Evolutionary conservation across 2,113 vertebrate species (phyloP), one percentile per base, ranked within the genome.

Genomic region (Thryonomys swinderianus): DNA sequence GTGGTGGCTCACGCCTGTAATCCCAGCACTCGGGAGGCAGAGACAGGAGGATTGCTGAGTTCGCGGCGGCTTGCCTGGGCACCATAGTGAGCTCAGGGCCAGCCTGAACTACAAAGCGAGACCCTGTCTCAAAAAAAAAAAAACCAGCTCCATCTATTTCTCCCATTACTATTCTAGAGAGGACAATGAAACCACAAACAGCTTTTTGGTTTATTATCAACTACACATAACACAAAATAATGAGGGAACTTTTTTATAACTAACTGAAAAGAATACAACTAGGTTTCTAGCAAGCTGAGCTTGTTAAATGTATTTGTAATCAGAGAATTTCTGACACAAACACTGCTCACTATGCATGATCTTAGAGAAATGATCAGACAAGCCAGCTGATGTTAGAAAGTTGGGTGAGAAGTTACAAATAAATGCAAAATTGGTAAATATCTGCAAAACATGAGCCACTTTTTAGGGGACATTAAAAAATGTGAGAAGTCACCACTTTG

Each of bases 181-280:
- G 37, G 45, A 96, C 87, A 76, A 95, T 78, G 81, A 93, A 93
- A 73, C 88, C 67, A 86, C 13, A 67, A 94, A 61, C 42, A 48
- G 34, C 94, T 79, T 97, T 94, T 92, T 90, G 91, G 91, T 96
- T 78, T 74, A 85, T 82, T 88, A 94, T 90, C 88, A 96, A 88
- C 92, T 96, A 95, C 40, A 51, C 88, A 64, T 93, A 89, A 83
- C 0, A 90, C 62, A 93, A 82, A 7, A 69, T 45, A 69, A 95
- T 37, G 61, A 90, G 82, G 79, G 53, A 79, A 78, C 71, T 37
- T 14, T 74, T 74, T 82, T 74, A 96, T 61, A 96, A 62, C 91
- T 61, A 96, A 88, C 86, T 37, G 71, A 91, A 92, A 61, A 82
- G 59, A 96, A 82, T 51, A 83, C 51, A 97, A 88, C 66, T 73